Conservation (phyloP, 2,888 invertebrate species). For the Eilema caniola region DNA sequence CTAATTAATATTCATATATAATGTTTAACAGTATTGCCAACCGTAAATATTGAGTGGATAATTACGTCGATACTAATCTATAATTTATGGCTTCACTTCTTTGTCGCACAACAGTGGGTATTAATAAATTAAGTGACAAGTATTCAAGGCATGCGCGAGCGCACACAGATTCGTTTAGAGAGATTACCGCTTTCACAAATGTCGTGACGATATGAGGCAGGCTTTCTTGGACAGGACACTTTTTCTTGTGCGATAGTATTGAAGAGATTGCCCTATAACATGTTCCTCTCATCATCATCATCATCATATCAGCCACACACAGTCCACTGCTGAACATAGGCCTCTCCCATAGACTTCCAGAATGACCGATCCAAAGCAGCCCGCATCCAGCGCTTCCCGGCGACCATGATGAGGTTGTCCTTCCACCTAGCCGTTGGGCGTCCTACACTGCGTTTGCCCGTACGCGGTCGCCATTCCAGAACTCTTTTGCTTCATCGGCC, state of each 20-base stretch:
- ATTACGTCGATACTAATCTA: conserved; percentile 54
- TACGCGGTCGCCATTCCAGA: too few relatives aligned
- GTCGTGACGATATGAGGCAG: conserved; percentile 39
- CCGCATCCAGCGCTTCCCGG: too few relatives aligned
- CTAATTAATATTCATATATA: conserved; percentile 18
- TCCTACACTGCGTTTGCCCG: too few relatives aligned
- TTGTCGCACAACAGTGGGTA: conserved; percentile 35
- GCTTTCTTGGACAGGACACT: conserved; percentile 10
- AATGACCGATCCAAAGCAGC: too few relatives aligned
- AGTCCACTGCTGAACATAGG: too few relatives aligned
- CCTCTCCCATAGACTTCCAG: too few relatives aligned
- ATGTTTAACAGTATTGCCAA: conserved; percentile 11
- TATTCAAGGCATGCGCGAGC: conserved; percentile 52
- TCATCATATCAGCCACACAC: too few relatives aligned
- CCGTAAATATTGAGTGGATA: conserved; percentile 51
- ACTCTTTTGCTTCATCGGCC: too few relatives aligned
- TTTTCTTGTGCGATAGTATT: conserved; percentile 3
- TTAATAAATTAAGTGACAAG: conserved; percentile 49
- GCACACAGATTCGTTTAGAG: conserved; percentile 51
- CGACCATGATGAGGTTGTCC: too few relatives aligned
- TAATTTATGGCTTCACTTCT: conserved; percentile 40
- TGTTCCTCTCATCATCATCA: too few relatives aligned
- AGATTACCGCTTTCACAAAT: conserved; percentile 59
- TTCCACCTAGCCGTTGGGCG: too few relatives aligned
- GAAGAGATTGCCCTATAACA: not conserved